A percentile compares a stretch with the other conserved stretches of the same genome.
Conservation (phyloP, 2,888 invertebrate genomes). For the Pristionchus fissidentatus region DNA sequence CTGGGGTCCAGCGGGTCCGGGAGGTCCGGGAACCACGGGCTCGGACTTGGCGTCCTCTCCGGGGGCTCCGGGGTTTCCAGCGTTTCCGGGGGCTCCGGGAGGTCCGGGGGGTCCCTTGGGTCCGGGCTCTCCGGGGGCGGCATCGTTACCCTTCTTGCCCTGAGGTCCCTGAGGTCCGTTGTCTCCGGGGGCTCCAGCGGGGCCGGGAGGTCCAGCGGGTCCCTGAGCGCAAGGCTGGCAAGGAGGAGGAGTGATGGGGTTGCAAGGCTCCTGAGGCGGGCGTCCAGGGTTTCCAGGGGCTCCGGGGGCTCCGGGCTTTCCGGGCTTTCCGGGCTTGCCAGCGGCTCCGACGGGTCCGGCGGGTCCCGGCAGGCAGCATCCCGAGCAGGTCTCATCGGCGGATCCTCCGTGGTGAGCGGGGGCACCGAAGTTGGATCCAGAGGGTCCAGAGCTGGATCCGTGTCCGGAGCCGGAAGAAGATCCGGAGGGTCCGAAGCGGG, state of each 20-base stretch:
- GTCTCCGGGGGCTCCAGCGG: slow-evolving; percentile 30
- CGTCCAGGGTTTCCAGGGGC: slow-evolving; percentile 67
- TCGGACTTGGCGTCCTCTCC: slow-evolving; percentile 56
- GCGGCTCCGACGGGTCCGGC: slow-evolving; percentile 63
- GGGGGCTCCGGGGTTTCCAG: slow-evolving; percentile 54
- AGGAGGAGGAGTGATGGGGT: slow-evolving; percentile 67
- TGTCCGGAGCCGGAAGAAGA: neutral
- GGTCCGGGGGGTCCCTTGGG: slow-evolving; percentile 69
- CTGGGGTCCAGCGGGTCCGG: slow-evolving; percentile 63
- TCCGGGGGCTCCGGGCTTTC: slow-evolving; percentile 68
- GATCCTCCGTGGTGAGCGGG: slow-evolving; percentile 4
- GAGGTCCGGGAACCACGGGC: slow-evolving; percentile 56
- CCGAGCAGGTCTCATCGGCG: slow-evolving; percentile 61
- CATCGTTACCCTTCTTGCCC: slow-evolving; percentile 67
- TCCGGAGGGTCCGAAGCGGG: slow-evolving; percentile 11
- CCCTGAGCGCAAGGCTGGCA: slow-evolving; percentile 68
- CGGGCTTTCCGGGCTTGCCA: slow-evolving; percentile 69
- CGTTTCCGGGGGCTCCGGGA: slow-evolving; percentile 62
- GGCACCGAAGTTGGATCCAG: slow-evolving; percentile 1
- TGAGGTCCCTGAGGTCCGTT: slow-evolving; percentile 63
- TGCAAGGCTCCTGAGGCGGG: slow-evolving; percentile 64
- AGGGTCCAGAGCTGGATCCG: neutral
- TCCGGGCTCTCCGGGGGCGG: slow-evolving; percentile 66
- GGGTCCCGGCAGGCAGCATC: slow-evolving; percentile 68
- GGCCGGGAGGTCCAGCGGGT: slow-evolving; percentile 65